Evolutionary conservation across 2,113 vertebrate species (phyloP), one percentile per base, ranked within the genome.

Genomic region (Lampris megalopsis): DNA sequence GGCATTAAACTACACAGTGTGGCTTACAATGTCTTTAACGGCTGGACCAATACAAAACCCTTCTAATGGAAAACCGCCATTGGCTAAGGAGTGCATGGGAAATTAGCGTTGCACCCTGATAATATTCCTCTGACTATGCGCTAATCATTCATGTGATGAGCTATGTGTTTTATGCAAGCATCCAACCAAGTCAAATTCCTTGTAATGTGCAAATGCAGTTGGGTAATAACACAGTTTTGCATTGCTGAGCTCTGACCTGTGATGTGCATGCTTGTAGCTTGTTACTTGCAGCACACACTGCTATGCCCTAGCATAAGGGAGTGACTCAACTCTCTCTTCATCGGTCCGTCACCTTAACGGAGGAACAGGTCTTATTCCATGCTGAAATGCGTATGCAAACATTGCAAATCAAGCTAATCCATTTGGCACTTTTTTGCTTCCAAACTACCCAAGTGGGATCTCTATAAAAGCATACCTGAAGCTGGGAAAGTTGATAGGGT

Each of bases 361-460:
- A 57, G 47, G 13, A 80, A 38, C 70, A 56, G 1, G 11, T 66
- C 36, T 74, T 70, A 67, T 68, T 69, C 72, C 63, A 61, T 62
- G 45, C 68, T 24, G 24, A 58, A 10, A 13, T 41, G 9, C 64
- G 24, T 47, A 10, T 60, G 54, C 11, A 68, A 73, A 71, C 71
- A 35, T 2, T 9, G 75, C 85, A 68, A 2, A 79, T 75, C 37
- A 7, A 49, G 52, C 82, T 64, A 0, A 77, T 63, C 6, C 1
- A 50, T 68, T 79, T 6, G 11, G 83, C 10, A 74, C 65, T 24
- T 71, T 76, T 75, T 59, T 63, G 71, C 36, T 71, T 36, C 68
- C 54, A 13, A 74, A 69, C 63, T 5, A 24, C 9, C 42, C 2
- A 1, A 1, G 0, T 40, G 57, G 64, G 75, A 45, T n/a, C 8